A percentile compares a stretch with the other conserved stretches of the same genome.
These are phyloP conservation scores for Mallateleia sp. DNA, from an alignment of 2,888 invertebrate genomes.

Conservation along the genomic window DNA sequence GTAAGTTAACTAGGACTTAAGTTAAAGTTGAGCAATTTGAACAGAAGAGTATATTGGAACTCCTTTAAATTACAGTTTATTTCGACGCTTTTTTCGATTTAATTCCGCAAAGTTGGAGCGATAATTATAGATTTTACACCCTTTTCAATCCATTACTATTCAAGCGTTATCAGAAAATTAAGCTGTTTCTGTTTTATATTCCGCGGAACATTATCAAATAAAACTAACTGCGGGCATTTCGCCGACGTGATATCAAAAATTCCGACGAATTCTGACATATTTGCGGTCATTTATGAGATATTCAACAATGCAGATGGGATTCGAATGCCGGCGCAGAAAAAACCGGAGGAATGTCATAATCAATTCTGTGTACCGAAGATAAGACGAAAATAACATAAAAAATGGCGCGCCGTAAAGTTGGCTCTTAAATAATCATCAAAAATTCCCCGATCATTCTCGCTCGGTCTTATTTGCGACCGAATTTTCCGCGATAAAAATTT, in stretches of 20 bases:
- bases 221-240: background rate
- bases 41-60: constrained; percentile 29
- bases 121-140: background rate
- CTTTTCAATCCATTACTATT: background rate
- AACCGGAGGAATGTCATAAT: constrained; percentile 26
- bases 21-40: constrained; percentile 40
- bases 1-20: constrained; percentile 51
- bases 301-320: constrained; percentile 14
- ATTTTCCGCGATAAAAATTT: constrained; percentile 62
- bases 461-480: constrained; percentile 36
- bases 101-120: background rate
- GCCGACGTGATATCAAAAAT: background rate
- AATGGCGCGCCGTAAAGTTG: constrained; percentile 21
- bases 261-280: constrained; percentile 17
- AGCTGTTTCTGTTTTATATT: background rate
- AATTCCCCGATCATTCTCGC: constrained; percentile 3
- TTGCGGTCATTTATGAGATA: constrained; percentile 37
- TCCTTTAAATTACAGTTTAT: constrained; percentile 27
- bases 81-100: constrained; percentile 16
- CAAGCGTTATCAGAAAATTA: background rate
- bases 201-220: background rate
- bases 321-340: background rate
- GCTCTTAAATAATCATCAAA: constrained; percentile 25
- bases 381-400: constrained; percentile 18
- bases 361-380: constrained; percentile 2